Conservation (phyloP, 2,797 vertebrate species). For the Epinephelus awoara region DNA sequence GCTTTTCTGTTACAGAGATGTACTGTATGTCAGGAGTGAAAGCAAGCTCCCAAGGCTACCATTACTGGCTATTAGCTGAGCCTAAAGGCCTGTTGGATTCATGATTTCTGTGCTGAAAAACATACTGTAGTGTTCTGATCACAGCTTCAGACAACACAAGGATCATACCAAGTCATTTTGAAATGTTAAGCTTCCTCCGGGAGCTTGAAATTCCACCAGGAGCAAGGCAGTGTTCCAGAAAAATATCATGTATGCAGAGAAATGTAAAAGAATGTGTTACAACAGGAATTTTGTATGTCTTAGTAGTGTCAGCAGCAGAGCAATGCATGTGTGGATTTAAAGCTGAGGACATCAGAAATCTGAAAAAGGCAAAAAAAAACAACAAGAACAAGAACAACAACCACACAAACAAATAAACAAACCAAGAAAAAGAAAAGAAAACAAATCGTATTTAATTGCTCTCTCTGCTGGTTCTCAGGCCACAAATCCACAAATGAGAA, state of each 20-base stretch:
- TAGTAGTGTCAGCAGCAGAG: too few relatives aligned
- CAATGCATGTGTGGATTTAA: too few relatives aligned
- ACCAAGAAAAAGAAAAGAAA: too few relatives aligned
- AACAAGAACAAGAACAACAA: too few relatives aligned
- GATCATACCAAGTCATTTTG: background rate
- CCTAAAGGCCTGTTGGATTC: background rate
- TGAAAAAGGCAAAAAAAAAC: too few relatives aligned
- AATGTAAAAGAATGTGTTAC: background rate
- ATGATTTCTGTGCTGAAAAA: background rate
- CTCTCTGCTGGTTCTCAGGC: too few relatives aligned
- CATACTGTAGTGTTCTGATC: background rate
- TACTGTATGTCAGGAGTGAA: background rate
- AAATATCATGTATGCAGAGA: background rate
- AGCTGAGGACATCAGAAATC: too few relatives aligned
- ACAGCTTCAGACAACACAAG: background rate
- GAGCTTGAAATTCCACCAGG: background rate
- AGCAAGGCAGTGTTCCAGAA: background rate
- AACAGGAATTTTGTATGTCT: too few relatives aligned
- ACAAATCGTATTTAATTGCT: too few relatives aligned
- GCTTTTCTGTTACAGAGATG: background rate
- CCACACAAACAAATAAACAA: too few relatives aligned
- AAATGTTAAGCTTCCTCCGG: background rate
- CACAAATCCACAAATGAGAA: too few relatives aligned
- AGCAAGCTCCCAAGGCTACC: background rate
- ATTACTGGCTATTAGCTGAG: constrained; percentile 6